A percentile compares a stretch with the other conserved stretches of the same genome.
phyloP scores from a whole-genome alignment of 2,797 vertebrate species.

The Psittacula echo region DNA sequence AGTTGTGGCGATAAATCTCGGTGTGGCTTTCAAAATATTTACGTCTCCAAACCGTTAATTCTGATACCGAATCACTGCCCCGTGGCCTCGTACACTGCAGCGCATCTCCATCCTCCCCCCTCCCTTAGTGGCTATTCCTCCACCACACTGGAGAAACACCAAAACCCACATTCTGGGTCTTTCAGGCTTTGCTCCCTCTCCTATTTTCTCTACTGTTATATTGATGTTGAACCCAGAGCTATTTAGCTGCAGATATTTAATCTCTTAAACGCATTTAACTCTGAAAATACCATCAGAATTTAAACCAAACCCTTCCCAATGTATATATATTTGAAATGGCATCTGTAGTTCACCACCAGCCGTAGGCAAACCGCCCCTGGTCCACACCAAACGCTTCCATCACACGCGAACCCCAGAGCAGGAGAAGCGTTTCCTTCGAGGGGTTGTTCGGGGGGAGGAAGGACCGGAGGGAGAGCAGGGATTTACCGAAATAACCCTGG shows the following conservation, averaged over 20 bases:
- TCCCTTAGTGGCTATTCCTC: neutral
- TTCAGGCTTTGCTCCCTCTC: neutral
- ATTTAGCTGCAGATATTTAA: neutral
- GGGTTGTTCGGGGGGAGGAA: neutral
- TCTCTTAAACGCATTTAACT: neutral
- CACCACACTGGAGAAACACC: neutral
- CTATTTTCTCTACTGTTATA: neutral
- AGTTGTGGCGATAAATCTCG: slow-evolving; percentile 26
- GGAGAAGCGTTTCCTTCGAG: neutral
- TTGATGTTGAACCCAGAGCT: neutral
- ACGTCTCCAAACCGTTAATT: neutral
- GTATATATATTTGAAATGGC: neutral
- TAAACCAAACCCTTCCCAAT: rapidly evolving
- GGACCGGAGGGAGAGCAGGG: neutral
- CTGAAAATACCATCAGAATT: neutral
- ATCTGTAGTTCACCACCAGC: neutral
- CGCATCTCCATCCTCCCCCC: neutral
- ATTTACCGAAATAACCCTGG: neutral
- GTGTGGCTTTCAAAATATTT: neutral
- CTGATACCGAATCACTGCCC: neutral
- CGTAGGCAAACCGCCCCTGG: neutral
- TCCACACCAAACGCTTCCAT: neutral
- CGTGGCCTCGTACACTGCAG: neutral
- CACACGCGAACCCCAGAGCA: rapidly evolving
- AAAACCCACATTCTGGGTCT: neutral